Base-by-base conservation (phyloP, 2,888 invertebrate genomes). In the Aquatica leii region DNA sequence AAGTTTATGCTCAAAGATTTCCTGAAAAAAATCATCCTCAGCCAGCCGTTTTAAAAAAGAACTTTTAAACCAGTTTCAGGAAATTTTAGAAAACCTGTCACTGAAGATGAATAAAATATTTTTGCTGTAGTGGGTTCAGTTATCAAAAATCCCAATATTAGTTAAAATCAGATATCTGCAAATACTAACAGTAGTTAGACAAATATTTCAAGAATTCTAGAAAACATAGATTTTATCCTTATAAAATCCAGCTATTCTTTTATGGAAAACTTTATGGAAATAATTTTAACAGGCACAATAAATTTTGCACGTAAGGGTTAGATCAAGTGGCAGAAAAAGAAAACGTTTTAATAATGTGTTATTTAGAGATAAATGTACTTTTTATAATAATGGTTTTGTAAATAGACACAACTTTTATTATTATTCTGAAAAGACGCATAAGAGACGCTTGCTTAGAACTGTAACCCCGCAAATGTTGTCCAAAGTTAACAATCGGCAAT, bases 191-290 rank as follows among this genome's bases (percentile, higher is more conserved):
- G 4, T 48, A 48, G 48, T 48, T 17, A 6, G 17, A 9, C 48
- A 48, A 48, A 17, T 14, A 48, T 15, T 15, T 48, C 48, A 48
- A 48, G 14, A 48, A 48, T 48, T 48, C n/a, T 48, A 14, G 17
- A 48, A 48, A 48, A 48, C 48, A 48, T n/a, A 20, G 15, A 6
- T 48, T 8, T 15, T 4, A 48, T 14, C 8, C 48, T 48, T 48
- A 48, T 48, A 48, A 48, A 48, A 48, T 15, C 15, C 14, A 48
- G 17, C 3, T 48, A 15, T 15, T 5, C 20, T 17, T 15, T n/a
- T n/a, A n/a, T n/a, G n/a, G n/a, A n/a, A 17, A 2, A 48, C 48
- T 48, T 6, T 48, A 15, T 48, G 17, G 17, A 6, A 48, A 48
- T 15, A 20, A 48, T 48, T 48, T 48, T 48, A n/a, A 48, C 8